Base-by-base conservation (phyloP, 1,140 invertebrate genomes). In the Microplitis mediator region DNA sequence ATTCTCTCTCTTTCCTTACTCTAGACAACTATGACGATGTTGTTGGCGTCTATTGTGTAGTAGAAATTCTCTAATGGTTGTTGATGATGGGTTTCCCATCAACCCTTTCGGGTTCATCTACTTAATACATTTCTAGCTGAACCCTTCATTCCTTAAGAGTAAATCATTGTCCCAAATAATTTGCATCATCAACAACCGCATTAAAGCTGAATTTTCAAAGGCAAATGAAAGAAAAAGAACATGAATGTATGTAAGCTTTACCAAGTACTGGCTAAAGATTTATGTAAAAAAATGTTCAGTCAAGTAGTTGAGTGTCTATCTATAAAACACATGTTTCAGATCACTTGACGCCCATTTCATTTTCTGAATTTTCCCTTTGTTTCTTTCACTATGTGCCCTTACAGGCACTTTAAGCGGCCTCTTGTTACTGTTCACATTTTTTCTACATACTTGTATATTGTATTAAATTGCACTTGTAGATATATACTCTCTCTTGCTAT, bases 321-420 rank as follows among this genome's bases (percentile, higher is more conserved):
- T 76, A 72, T 72, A 68, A 80, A 81, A 84, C 81, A 84, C 80
- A 81, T 83, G 81, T 80, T 74, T 74, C 75, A 77, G 79, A 81
- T 83, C 80, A 78, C 79, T 80, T 36, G 65, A 23, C 5, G 14
- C 4, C 52, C 35, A 45, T 69, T 60, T 70, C 16, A 4, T 16
- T 32, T 52, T 4, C 23, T 65, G 51, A 70, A 36, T 65, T 50
- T 56, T 62, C 2, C 52, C 9, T 61, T 50, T 73, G 58, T 70
- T 65, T 70, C 54, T 61, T 71, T 62, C 58, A 45, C 62, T 39
- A 39, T 39, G 36, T 8, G 13, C 32, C 8, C 39, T 9, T 45
- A 3, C 39, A 9, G 5, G 5, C 34, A 64, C 62, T 64, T n/a
- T 13, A 14, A 39, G n/a, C 4, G 11, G 58, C 36, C 56, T 71